These are phyloP conservation scores for Syrphus vitripennis DNA, from an alignment of 2,888 invertebrate species.

Conservation along the genomic window DNA sequence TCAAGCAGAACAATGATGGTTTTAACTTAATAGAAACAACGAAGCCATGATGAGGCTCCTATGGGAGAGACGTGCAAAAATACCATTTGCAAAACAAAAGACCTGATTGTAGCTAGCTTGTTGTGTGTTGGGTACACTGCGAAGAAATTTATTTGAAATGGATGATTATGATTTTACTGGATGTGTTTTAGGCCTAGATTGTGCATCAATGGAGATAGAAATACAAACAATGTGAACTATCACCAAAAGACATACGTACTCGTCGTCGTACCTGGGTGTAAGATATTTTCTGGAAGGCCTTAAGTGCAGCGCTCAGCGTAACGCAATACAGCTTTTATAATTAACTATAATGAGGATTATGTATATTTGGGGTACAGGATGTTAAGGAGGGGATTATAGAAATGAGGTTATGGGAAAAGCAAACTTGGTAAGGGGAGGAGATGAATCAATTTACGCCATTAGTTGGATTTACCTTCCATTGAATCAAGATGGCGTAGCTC, in stretches of 20 bases:
- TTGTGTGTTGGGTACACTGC: not conserved
- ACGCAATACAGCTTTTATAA: too few relatives aligned
- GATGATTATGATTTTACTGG: not conserved
- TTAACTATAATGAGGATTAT: too few relatives aligned
- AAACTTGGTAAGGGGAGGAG: too few relatives aligned
- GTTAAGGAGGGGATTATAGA: too few relatives aligned
- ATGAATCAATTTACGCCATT: too few relatives aligned
- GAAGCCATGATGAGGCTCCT: not conserved
- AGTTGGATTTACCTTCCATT: too few relatives aligned
- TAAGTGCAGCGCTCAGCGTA: too few relatives aligned
- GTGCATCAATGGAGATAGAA: not conserved
- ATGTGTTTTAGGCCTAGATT: not conserved
- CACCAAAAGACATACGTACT: not conserved
- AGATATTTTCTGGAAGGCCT: not conserved
- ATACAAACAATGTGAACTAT: not conserved
- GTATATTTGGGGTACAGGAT: too few relatives aligned
- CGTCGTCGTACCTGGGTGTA: too few relatives aligned
- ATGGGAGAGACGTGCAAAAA: not conserved
- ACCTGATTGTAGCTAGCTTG: not conserved
- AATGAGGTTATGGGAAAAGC: too few relatives aligned
- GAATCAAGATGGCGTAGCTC: too few relatives aligned
- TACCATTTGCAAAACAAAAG: not conserved
- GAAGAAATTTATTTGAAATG: not conserved
- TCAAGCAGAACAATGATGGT: constrained; percentile 30
- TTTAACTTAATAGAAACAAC: constrained; percentile 34